Conservation (phyloP, 1,140 invertebrate genomes). For the Pseudoatta argentina region DNA sequence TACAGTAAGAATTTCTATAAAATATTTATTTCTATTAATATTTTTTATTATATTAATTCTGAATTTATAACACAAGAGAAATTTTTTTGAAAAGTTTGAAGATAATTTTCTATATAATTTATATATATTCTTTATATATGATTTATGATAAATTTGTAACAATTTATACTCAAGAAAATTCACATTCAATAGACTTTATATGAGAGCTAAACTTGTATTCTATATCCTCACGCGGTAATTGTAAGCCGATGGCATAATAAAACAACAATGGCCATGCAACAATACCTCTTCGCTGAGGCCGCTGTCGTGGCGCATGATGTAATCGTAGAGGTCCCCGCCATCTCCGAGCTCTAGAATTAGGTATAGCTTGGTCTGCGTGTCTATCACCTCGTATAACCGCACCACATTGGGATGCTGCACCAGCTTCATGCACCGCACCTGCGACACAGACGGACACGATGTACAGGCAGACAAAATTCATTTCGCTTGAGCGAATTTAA, state of each 20-base stretch:
- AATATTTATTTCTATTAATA: not conserved
- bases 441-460: conserved; percentile 5
- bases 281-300: conserved; percentile 89
- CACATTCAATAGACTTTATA: not conserved
- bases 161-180: not conserved
- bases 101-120: not conserved
- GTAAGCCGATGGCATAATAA: conserved; percentile 24
- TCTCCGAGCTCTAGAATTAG: conserved; percentile 99
- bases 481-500: not conserved
- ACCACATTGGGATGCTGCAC: conserved; percentile 99
- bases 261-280: conserved; percentile 25
- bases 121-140: not conserved
- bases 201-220: not conserved
- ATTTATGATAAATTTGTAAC: not conserved
- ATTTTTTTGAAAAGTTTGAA: not conserved
- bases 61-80: not conserved
- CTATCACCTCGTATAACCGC: conserved; percentile 99
- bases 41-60: not conserved
- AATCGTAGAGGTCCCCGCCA: conserved; percentile 99
- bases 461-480: not conserved
- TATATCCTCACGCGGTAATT: not conserved
- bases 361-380: conserved; percentile 98
- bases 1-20: not conserved
- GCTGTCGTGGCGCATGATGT: conserved; percentile 98
- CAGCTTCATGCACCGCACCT: conserved; percentile 99